Evolutionary conservation across 1,140 invertebrate species (phyloP), one percentile per base, ranked within the genome.

Genomic region (Gryon sp.): DNA sequence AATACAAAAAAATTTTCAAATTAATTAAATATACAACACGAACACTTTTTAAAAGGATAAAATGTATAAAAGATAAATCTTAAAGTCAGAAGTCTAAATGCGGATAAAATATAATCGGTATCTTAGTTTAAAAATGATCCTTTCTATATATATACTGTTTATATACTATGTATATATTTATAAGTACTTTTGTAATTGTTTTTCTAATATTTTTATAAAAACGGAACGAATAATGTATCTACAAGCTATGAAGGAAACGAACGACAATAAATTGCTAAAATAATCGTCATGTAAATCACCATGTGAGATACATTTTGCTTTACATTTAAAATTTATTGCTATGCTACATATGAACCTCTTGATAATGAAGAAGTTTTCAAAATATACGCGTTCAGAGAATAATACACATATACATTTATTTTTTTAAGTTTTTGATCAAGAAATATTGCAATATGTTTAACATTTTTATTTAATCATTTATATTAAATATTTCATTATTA

Each of bases 331-430:
- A 66, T 80, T 82, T 84, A 84, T 86, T 86, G 82, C 80, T 83
- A 76, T 81, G 77, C 80, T 86, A 83, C 78, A 60, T 74, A 84
- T 76, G 79, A 82, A 80, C 79, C 80, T 82, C 80, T 81, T 73
- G 48, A 76, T 78, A 78, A 78, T 78, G 76, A 83, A 83, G 76
- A 72, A 73, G 77, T 78, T 72, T 60, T 65, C 63, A 69, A 66
- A 63, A 76, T 74, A 78, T 62, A 69, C 48, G 34, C 60, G 26
- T 40, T 73, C n/a, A 24, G 20, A 48, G 36, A 63, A 68, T 63
- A 66, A 74, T 59, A 66, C 62, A 50, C 48, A 32, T 59, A 52
- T 59, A 55, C 46, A 66, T 55, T 68, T 62, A 55, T 15, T 16
- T 36, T 15, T 28, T 26, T 41, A 73, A 60, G 30, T 30, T 4